Evolutionary conservation across 2,888 invertebrate genomes (phyloP).

Genomic region (Eristalis tenax): DNA sequence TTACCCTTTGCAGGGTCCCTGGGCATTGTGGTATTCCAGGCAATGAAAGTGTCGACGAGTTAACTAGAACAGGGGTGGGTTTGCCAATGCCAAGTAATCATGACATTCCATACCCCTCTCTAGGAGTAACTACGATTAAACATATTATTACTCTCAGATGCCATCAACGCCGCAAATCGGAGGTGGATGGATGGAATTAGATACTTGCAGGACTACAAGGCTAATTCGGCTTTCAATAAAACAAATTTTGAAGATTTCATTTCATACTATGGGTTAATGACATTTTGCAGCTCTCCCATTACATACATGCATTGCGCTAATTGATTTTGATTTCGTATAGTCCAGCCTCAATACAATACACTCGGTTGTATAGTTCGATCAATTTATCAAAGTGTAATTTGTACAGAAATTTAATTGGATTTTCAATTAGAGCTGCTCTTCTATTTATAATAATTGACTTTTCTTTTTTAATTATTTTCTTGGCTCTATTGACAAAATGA

Average conservation of each 20-base stretch:
- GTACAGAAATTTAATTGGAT: slow-evolving; percentile 42
- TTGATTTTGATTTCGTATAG: slow-evolving; percentile 48
- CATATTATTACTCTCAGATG: no score
- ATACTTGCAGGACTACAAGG: no score
- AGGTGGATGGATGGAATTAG: no score
- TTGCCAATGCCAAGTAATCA: no score
- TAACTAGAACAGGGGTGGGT: no score
- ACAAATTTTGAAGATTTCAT: slow-evolving; percentile 28
- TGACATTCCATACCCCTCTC: no score
- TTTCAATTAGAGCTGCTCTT: slow-evolving; percentile 42
- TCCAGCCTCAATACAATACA: slow-evolving; percentile 19
- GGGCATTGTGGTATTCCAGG: no score
- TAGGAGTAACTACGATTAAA: no score
- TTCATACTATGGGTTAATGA: background rate
- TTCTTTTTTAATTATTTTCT: slow-evolving; percentile 32
- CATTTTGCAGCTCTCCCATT: slow-evolving; percentile 1
- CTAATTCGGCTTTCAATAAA: no score
- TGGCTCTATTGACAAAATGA: slow-evolving; percentile 13
- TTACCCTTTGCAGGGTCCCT: no score
- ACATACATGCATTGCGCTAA: background rate
- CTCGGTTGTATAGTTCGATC: background rate
- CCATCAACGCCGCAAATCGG: no score
- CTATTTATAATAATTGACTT: slow-evolving; percentile 7
- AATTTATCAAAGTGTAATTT: slow-evolving; percentile 14
- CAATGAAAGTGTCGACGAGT: no score